Evolutionary conservation across 1,140 invertebrate genomes (phyloP), one percentile per base, ranked within the genome.

Genomic region (Ceratoteleas bidentatus): DNA sequence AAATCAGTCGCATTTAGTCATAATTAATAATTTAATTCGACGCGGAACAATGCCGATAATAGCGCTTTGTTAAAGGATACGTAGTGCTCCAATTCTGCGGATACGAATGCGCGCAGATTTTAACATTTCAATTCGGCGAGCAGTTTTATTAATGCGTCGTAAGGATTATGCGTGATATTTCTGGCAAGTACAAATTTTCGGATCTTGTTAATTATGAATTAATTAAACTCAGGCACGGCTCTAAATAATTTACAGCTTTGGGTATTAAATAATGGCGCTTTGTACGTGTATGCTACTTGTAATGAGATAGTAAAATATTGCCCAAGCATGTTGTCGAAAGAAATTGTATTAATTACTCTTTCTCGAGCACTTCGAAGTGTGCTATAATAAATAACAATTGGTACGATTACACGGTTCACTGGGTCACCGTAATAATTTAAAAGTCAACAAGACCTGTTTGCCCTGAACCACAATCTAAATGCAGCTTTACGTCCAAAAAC

Each of bases 201-300:
- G 15, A 6, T 54, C 50, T 45, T 54, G 38, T 65, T 54, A 65
- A 65, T 54, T 65, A 54, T 53, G 15, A 70, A 70, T 70, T 70
- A 70, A 70, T 70, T 60, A 52, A 13, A 14, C n/a, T 14, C 45
- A 34, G 40, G 16, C 52, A 32, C 53, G 47, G 40, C 36, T 34
- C 52, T 0, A 10, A 15, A 70, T 38, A 70, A 36, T 70, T 38
- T 53, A 34, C 24, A 36, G 53, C 6, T 49, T 2, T n/a, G 32
- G 33, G 43, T 58, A 53, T 38, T 69, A 45, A 68, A 68, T 57
- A 56, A 57, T 68, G 56, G 45, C 7, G 9, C 14, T 68, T 45
- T 65, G 53, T 57, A 49, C 11, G 14, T 47, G 40, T 54, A 14
- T 13, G 11, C 45, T 0, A 62, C 32, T 14, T 36, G 34, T 52